These are phyloP conservation scores for Plutella xylostella DNA, from an alignment of 2,888 invertebrate species.

Conservation along the genomic window DNA sequence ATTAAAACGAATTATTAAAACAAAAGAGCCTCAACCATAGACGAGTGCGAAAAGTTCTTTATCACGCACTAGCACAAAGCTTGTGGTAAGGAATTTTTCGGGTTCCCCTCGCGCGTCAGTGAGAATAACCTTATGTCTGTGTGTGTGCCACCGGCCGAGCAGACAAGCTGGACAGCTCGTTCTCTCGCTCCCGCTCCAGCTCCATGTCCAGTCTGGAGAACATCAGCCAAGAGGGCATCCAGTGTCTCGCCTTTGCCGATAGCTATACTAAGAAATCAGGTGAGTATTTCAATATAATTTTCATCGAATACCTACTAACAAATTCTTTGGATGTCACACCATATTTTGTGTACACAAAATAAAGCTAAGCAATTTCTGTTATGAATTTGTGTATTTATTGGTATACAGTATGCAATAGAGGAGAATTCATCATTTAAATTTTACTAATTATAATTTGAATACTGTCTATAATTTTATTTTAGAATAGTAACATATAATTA, in stretches of 20 bases:
- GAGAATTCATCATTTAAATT: no score
- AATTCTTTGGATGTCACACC: no score
- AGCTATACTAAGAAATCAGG: conserved; percentile 95
- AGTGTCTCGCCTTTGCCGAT: conserved; percentile 96
- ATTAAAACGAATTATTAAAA: neutral
- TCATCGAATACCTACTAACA: no score
- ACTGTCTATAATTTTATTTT: no score
- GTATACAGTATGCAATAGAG: no score
- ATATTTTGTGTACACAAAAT: no score
- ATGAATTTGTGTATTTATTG: no score
- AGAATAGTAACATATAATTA: no score
- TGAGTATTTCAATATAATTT: no score
- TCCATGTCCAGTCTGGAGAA: conserved; percentile 98
- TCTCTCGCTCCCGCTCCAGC: conserved; percentile 96
- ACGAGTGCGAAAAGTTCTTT: neutral
- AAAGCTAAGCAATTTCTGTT: no score
- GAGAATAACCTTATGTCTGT: conserved; percentile 19
- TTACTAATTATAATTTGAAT: no score
- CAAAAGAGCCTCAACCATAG: neutral
- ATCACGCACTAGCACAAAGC: neutral
- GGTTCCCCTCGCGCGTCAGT: conserved; percentile 2
- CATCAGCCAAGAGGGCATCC: conserved; percentile 95
- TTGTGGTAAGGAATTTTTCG: conserved; percentile 20
- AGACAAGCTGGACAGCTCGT: conserved; percentile 97
- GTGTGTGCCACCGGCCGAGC: conserved; percentile 72